These are phyloP conservation scores for Thaumatotibia leucotreta DNA, from an alignment of 1,140 invertebrate genomes.

Conservation along the genomic window DNA sequence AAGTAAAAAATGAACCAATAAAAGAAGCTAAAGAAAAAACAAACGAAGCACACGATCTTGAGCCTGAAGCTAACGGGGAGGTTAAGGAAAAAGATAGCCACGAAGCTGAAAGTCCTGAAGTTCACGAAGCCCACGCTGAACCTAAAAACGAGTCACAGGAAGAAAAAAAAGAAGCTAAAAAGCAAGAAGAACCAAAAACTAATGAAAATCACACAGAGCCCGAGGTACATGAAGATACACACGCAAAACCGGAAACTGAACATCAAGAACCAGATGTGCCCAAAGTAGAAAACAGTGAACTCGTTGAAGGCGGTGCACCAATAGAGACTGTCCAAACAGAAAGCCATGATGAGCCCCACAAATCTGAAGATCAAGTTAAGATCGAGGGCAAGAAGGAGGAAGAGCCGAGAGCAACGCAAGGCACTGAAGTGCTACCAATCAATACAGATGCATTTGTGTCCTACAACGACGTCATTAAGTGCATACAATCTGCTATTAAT, in stretches of 20 bases:
- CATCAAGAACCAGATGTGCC: slow-evolving; percentile 2
- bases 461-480: slow-evolving; percentile 54
- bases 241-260: not conserved
- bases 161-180: too few relatives aligned
- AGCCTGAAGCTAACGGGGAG: not conserved
- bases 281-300: too few relatives aligned
- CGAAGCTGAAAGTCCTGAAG: not conserved
- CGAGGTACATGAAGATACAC: not conserved
- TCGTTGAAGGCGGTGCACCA: too few relatives aligned
- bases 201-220: slow-evolving; percentile 8
- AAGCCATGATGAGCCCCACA: slow-evolving; percentile 15
- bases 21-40: slow-evolving; percentile 24
- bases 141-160: too few relatives aligned
- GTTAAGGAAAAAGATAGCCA: not conserved
- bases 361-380: slow-evolving; percentile 4
- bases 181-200: too few relatives aligned
- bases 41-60: slow-evolving; percentile 12
- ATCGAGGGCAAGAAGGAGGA: slow-evolving; percentile 18
- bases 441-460: slow-evolving; percentile 29
- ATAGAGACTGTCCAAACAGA: too few relatives aligned
- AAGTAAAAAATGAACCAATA: slow-evolving; percentile 37
- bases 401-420: not conserved
- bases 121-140: not conserved
- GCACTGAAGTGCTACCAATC: not conserved
- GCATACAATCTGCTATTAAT: slow-evolving; percentile 37